Evolutionary conservation across 2,888 invertebrate genomes (phyloP), one percentile per base, ranked within the genome.

Genomic region (Eugnorisma glareosa): DNA sequence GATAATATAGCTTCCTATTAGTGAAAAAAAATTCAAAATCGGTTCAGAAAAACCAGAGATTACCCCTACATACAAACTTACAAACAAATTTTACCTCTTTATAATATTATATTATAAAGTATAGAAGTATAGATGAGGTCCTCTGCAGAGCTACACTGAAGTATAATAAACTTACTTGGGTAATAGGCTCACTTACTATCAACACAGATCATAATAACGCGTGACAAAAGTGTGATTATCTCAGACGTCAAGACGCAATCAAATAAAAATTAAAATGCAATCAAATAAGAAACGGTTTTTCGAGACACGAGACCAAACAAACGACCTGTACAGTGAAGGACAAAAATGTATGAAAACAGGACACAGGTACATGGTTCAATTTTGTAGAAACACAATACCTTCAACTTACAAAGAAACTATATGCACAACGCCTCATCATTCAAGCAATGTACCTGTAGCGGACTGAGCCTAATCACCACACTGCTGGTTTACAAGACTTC

Each of bases 241-340:
- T 37, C 15, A 2, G 24, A 15, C 5, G 43, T 45, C 28, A 66
- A 66, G 6, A 35, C 7, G 28, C 18, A 43, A 45, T 81, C 61
- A 81, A 81, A 59, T 66, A 72, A 78, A 59, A 43, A 67, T 63
- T 45, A 45, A 63, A 45, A 67, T 54, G 21, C 45, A 45, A 45
- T 79, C 43, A 80, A 51, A 66, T 18, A 35, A 45, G 21, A 37
- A 63, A 37, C 43, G 21, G 68, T 45, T 59, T 51, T 40, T 45
- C 10, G 21, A 13, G 43, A 54, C 54, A 67, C 48, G 40, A 40
- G 31, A 15, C n/a, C 18, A 61, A 51, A 31, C 11, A 28, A 66
- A 61, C n/a, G 15, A 37, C 48, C 24, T 31, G 40, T 64, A 61
- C 31, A 48, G 45, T 75, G 21, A 45, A 28, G 21, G 5, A 7